Conservation (phyloP, 2,113 vertebrate species). For the rat (Rattus norvegicus) region GRCr8 NC_086019.1:93997001-93997500, state of each 20-base stretch:
- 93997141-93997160: neutral
- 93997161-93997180: neutral
- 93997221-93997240: neutral
- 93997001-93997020: neutral
- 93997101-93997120: neutral
- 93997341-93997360: neutral
- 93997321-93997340: neutral
- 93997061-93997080: neutral
- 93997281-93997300: neutral
- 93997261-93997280: neutral
- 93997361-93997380: neutral
- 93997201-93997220: too few relatives aligned
- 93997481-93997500: neutral
- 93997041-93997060: neutral
- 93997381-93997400: too few relatives aligned
- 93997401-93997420: neutral
- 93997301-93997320: neutral
- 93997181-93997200: neutral
- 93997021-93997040: neutral
- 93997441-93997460: neutral
- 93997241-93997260: neutral
- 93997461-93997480: neutral
- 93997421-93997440: neutral
- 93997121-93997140: neutral
- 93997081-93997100: neutral